Conservation (phyloP, 2,113 vertebrate genomes). For the Oreochromis spilurus region DNA sequence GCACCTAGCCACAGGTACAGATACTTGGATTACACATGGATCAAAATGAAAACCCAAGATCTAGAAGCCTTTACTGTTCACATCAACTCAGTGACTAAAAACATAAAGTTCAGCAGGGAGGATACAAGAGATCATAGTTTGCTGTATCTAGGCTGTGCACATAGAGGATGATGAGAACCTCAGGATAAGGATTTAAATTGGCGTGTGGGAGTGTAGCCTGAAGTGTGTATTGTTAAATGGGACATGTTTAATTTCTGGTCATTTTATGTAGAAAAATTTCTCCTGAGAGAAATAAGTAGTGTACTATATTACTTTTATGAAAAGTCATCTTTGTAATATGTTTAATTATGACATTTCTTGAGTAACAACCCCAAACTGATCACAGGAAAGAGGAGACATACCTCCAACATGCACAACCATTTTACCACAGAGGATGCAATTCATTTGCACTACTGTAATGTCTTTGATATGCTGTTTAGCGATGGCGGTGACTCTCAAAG, state of each 20-base stretch:
- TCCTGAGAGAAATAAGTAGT: background rate
- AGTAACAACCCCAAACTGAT: background rate
- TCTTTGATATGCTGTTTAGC: background rate
- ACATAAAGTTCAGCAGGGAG: background rate
- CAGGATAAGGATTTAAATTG: background rate
- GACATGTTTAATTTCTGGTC: background rate
- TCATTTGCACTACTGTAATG: background rate
- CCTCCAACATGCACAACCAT: background rate
- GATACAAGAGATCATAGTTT: background rate
- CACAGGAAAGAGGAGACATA: background rate
- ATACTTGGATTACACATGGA: background rate
- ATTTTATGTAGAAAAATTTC: background rate
- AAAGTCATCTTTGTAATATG: background rate
- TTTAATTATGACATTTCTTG: background rate
- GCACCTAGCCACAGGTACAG: background rate
- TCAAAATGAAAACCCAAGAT: background rate
- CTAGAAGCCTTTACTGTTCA: background rate
- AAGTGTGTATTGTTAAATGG: background rate
- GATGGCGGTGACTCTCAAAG: background rate
- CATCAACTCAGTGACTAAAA: background rate
- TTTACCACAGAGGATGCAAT: background rate
- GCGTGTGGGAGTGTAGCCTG: background rate
- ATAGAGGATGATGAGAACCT: background rate
- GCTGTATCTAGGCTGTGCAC: background rate
- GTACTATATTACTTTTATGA: background rate